Percentiles rank a stretch among this genome's conserved stretches.
phyloP scores from a whole-genome alignment of 1,140 invertebrate species.

The Formica selysi region DNA sequence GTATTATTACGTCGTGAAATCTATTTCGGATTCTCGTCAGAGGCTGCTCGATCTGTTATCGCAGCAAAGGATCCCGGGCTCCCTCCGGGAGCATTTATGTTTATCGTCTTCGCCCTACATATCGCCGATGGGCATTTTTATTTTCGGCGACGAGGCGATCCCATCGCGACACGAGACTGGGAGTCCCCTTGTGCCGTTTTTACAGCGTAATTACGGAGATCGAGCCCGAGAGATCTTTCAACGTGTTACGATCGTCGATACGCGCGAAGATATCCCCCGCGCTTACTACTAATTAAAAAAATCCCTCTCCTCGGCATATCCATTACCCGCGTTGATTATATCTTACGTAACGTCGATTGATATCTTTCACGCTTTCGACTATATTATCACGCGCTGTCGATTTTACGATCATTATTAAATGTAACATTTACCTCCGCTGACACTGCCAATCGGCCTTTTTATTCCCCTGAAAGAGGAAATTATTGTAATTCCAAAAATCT shows the following conservation, averaged over 20 bases:
- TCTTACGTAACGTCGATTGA: slow-evolving; percentile 39
- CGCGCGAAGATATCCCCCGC: slow-evolving; percentile 18
- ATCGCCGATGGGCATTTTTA: slow-evolving; percentile 63
- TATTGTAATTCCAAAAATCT: neutral
- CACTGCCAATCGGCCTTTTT: neutral
- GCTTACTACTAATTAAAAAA: slow-evolving; percentile 47
- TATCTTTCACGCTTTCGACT: slow-evolving; percentile 26
- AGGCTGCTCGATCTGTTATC: slow-evolving; percentile 64
- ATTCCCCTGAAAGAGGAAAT: neutral
- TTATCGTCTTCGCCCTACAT: slow-evolving; percentile 69
- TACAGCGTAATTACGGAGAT: slow-evolving; percentile 64
- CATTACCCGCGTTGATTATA: slow-evolving; percentile 38
- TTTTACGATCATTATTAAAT: slow-evolving; percentile 22
- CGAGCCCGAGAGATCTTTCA: slow-evolving; percentile 16
- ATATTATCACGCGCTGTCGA: neutral
- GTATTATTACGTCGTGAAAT: slow-evolving; percentile 3
- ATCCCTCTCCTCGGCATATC: slow-evolving; percentile 24
- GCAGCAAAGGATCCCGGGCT: slow-evolving; percentile 46
- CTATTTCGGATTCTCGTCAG: slow-evolving; percentile 20
- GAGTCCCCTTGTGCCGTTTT: slow-evolving; percentile 49
- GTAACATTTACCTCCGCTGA: neutral
- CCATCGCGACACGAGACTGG: slow-evolving; percentile 63
- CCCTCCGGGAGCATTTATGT: slow-evolving; percentile 69
- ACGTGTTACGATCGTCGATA: slow-evolving; percentile 35
- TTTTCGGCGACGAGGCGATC: slow-evolving; percentile 67